Conservation (phyloP, 2,888 invertebrate genomes). For the Melinaea marsaeus region DNA sequence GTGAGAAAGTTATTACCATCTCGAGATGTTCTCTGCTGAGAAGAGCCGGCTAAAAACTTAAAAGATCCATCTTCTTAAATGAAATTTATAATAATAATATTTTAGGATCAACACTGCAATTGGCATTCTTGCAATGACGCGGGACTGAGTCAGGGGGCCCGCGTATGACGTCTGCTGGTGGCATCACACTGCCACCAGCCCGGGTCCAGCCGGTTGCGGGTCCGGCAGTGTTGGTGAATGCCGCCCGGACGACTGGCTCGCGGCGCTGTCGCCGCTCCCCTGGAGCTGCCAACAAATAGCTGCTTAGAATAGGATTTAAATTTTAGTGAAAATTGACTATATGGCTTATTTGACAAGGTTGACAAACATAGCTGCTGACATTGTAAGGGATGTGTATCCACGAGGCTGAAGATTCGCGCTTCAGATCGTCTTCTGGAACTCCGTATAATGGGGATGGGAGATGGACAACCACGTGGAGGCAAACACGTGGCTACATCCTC, state of each 20-base stretch:
- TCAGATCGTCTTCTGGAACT: neutral
- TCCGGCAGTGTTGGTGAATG: conserved; percentile 53
- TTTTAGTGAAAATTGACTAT: conserved; percentile 1
- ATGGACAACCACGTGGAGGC: neutral
- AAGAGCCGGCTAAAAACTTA: too few relatives aligned
- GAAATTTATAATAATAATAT: too few relatives aligned
- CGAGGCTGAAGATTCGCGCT: neutral
- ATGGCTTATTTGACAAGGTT: conserved; percentile 2
- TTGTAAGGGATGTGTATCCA: neutral
- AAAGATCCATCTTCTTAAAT: too few relatives aligned
- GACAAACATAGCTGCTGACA: neutral
- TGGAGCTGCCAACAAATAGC: conserved; percentile 39
- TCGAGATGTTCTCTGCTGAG: too few relatives aligned
- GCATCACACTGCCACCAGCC: conserved; percentile 40
- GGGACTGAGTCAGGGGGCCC: conserved; percentile 56
- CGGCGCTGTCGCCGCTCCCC: conserved; percentile 38
- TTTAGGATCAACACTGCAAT: too few relatives aligned
- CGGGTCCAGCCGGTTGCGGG: conserved; percentile 50
- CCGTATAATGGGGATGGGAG: neutral
- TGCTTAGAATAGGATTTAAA: conserved; percentile 8
- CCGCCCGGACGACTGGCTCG: conserved; percentile 47
- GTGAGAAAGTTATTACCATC: too few relatives aligned
- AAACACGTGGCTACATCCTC: neutral
- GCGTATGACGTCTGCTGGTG: conserved; percentile 46
- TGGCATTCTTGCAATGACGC: too few relatives aligned